Base-by-base conservation (phyloP, 2,113 vertebrate species). In the Neogale vison region DNA sequence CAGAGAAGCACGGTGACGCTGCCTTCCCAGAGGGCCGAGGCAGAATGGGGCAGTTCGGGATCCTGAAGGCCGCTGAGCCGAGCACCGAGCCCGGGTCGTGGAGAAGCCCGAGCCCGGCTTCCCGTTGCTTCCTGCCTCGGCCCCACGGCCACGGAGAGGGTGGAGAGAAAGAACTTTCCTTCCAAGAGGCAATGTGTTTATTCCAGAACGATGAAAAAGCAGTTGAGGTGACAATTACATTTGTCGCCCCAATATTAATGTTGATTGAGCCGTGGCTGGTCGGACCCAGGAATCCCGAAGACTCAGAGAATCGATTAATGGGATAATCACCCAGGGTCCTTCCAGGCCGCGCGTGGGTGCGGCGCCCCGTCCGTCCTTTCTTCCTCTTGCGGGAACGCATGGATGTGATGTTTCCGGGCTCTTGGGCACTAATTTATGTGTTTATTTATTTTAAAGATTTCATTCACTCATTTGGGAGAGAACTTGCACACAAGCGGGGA, bases 131-230 rank as follows among this genome's bases (percentile, higher is more conserved):
- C 92, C 89, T 87, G 52, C 79, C 97, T 23, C 69, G 4, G 4
- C 72, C 67, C 59, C 72, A 65, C 69, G 94, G 1, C 77, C 82
- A 47, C n/a, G 4, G 15, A 20, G 36, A n/a, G 71, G 34, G 52
- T 76, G 39, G 24, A 14, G 42, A 24, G 36, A 26, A n/a, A 15
- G 87, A 59, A 39, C 74, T 26, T 72, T 5, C 45, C 89, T 76
- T 82, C 76, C 82, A 61, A 97, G 92, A 97, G 47, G 13, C 88
- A 50, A 50, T 77, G 42, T 15, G 88, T 98, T 97, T 90, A 24
- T 26, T 7, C 18, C 96, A 61, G 86, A 23, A 26, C 42, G 92
- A 95, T 4, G 20, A 83, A 84, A 90, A 97, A 80, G 0, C 55
- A 3, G 42, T 76, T 42, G 63, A 91, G 90, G 71, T 18, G 14